Evolutionary conservation across 1,140 invertebrate species (phyloP), one percentile per base, ranked within the genome.

Genomic region (Mizuhopecten yessoensis): DNA sequence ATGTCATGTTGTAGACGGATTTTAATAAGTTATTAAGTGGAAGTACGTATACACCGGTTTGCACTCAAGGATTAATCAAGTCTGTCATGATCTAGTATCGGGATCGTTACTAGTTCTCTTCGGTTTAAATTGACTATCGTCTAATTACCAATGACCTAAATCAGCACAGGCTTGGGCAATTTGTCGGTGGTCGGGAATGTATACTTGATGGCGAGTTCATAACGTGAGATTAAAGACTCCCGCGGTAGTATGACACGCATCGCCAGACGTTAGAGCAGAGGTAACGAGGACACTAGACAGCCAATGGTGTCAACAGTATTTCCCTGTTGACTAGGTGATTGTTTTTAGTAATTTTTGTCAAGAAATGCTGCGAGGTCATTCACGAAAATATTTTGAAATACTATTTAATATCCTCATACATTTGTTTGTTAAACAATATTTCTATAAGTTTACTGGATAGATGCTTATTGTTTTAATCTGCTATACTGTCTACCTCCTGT

Each of bases 51-150:
- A 75, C 57, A 75, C 1, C 57, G 57, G 17, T 75, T 75, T 75
- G 57, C 57, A 75, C 57, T 75, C 57, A n/a, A 57, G 23, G 23
- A 75, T 75, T 75, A 75, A 75, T 75, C 57, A 75, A 75, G 57
- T 75, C 57, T n/a, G 57, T 23, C 45, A 57, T 57, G 45, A 23
- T n/a, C 57, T 29, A 29, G 57, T 29, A 75, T 29, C 23, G n/a
- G 57, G 57, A 29, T 75, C 57, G 29, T 75, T 1, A 75, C 17
- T 75, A 75, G 57, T 75, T 29, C 36, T 39, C 36, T 13, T 7
- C 13, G 36, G 13, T 5, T 39, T 39, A 5, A 13, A 39, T 13
- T 23, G 45, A 17, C 45, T 49, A 49, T 49, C 45, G 45, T 29
- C 57, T 75, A 75, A 75, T 75, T 75, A 75, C 57, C 29, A 75